Conservation (phyloP, 2,888 invertebrate genomes). For the Athalia circularis region DNA sequence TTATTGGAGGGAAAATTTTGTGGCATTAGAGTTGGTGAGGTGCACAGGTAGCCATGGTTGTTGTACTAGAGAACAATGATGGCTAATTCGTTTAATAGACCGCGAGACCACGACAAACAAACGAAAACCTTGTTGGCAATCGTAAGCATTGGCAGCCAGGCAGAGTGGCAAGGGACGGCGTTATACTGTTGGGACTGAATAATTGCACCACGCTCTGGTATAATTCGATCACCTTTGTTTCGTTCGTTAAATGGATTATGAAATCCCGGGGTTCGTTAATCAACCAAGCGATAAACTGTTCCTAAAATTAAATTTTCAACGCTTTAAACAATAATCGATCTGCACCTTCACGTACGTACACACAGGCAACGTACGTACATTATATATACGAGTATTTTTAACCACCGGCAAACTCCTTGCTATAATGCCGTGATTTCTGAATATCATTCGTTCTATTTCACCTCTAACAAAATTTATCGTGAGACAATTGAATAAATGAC, state of each 20-base stretch:
- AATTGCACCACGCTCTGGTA: conserved; percentile 24
- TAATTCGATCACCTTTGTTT: conserved; percentile 43
- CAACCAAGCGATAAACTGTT: conserved; percentile 40
- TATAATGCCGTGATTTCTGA: no score
- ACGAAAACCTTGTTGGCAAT: conserved; percentile 21
- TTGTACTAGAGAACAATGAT: conserved; percentile 21
- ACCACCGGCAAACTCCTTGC: no score
- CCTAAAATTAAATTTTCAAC: conserved; percentile 11
- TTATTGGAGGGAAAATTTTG: conserved; percentile 1
- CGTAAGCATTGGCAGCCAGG: conserved; percentile 15
- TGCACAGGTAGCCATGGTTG: no score
- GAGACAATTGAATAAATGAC: no score
- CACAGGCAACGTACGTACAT: not conserved
- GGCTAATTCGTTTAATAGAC: conserved; percentile 39
- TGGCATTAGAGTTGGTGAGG: not conserved
- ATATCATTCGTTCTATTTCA: no score
- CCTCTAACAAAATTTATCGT: no score
- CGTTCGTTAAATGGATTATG: conserved; percentile 39
- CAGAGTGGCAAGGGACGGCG: not conserved
- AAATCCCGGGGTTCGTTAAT: conserved; percentile 31
- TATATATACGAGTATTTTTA: no score
- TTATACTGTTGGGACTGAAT: not conserved
- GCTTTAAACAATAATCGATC: conserved; percentile 23
- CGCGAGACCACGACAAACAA: not conserved
- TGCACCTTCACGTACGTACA: not conserved